Evolutionary conservation across 2,113 vertebrate genomes (phyloP).

Genomic region (Beaufortia kweichowensis): DNA sequence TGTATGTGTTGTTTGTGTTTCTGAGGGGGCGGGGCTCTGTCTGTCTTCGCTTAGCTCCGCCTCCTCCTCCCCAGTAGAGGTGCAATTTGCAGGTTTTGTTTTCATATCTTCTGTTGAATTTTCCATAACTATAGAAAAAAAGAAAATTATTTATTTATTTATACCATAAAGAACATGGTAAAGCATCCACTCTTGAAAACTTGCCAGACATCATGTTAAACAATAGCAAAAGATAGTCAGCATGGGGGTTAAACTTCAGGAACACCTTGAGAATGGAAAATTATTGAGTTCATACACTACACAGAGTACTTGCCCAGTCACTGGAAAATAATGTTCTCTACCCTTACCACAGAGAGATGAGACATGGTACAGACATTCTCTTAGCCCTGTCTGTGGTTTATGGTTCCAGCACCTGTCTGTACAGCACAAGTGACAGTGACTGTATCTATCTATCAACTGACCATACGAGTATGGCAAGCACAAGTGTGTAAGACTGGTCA

Average conservation of each 20-base stretch:
- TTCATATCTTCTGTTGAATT: slow-evolving; percentile 52
- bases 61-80: slow-evolving; percentile 6
- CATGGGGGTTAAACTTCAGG: not conserved
- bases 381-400: slow-evolving; percentile 40
- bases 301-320: slow-evolving; percentile 1
- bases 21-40: slow-evolving; percentile 17
- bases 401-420: slow-evolving; percentile 44
- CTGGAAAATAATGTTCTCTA: slow-evolving; percentile 4
- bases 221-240: no score
- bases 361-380: slow-evolving; percentile 16
- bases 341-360: slow-evolving; percentile 1
- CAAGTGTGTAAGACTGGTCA: not conserved
- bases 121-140: slow-evolving; percentile 55
- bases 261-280: not conserved
- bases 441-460: slow-evolving; percentile 21
- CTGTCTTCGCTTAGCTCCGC: slow-evolving; percentile 31
- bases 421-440: not conserved
- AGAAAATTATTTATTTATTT: not conserved
- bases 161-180: not conserved
- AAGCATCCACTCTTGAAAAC: not conserved
- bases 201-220: not conserved
- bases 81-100: slow-evolving; percentile 9
- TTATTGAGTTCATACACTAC: not conserved
- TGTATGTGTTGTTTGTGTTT: slow-evolving; percentile 16
- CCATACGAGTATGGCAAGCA: not conserved